Conservation (phyloP, 1,140 invertebrate species). For the Hypothenemus hampei region DNA sequence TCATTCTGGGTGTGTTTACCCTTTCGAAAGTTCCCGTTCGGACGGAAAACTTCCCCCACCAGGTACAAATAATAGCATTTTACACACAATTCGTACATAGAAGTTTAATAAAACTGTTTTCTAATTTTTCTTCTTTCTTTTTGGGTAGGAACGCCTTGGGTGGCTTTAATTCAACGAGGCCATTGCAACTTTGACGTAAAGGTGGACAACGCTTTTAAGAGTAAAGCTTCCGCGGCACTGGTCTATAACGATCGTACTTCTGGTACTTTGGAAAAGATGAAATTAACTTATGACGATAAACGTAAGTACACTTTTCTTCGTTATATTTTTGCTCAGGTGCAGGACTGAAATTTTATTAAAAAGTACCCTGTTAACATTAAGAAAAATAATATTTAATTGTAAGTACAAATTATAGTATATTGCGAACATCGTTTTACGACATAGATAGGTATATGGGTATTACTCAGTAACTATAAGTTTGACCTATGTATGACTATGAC, state of each 20-base stretch:
- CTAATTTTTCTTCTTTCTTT: background rate
- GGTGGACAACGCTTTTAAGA: slow-evolving; percentile 63
- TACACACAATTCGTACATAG: background rate
- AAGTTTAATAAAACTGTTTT: background rate
- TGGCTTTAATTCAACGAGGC: slow-evolving; percentile 68
- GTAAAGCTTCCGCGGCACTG: slow-evolving; percentile 66
- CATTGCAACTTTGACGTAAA: slow-evolving; percentile 72
- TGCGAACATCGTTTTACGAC: too few relatives aligned
- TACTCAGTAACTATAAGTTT: too few relatives aligned
- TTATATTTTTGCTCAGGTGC: too few relatives aligned
- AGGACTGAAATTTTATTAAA: too few relatives aligned
- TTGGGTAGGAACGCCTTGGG: slow-evolving; percentile 58
- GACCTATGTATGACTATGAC: too few relatives aligned
- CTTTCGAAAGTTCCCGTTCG: slow-evolving; percentile 51
- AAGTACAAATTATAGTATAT: too few relatives aligned
- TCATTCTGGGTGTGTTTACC: slow-evolving; percentile 60
- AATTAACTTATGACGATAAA: slow-evolving; percentile 54
- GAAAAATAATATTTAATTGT: too few relatives aligned
- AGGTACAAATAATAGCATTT: slow-evolving; percentile 17
- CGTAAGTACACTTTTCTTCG: slow-evolving; percentile 59
- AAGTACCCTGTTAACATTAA: too few relatives aligned
- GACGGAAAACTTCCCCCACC: slow-evolving; percentile 49
- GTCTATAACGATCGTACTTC: slow-evolving; percentile 69
- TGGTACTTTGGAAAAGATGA: slow-evolving; percentile 65
- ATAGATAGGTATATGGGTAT: too few relatives aligned